Conservation (phyloP, 2,888 invertebrate species). For the Hecatera dysodea region DNA sequence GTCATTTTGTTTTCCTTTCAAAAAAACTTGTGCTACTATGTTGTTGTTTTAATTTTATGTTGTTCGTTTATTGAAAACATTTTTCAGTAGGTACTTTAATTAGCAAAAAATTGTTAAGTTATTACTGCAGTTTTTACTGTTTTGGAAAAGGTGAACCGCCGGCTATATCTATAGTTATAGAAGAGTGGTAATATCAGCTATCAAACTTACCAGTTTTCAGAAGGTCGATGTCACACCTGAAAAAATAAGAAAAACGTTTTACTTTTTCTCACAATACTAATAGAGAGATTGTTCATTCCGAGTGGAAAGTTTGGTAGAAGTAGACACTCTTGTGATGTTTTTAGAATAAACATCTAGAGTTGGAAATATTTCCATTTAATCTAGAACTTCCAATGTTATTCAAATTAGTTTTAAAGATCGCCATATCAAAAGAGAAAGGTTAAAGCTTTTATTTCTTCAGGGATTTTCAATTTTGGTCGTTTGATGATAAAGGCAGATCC, state of each 20-base stretch:
- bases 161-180: neutral
- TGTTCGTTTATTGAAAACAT: conserved; percentile 9
- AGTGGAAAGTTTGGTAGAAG: neutral
- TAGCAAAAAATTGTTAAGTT: conserved; percentile 7
- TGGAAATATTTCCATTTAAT: conserved; percentile 21
- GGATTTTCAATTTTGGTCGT: conserved; percentile 19
- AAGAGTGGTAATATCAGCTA: neutral
- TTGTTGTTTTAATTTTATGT: conserved; percentile 20
- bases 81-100: conserved; percentile 23
- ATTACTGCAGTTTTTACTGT: neutral
- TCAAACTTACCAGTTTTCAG: conserved; percentile 3
- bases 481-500: neutral
- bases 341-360: conserved; percentile 16
- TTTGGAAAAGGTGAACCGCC: neutral
- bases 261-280: neutral
- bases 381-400: conserved; percentile 31
- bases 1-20: conserved; percentile 13
- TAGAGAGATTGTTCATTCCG: neutral
- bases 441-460: conserved; percentile 13
- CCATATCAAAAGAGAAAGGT: conserved; percentile 11
- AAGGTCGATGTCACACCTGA: neutral
- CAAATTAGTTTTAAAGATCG: conserved; percentile 30
- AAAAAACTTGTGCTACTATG: conserved; percentile 16
- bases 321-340: neutral
- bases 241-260: conserved; percentile 4